Evolutionary conservation across 2,113 vertebrate genomes (phyloP), one percentile per base, ranked within the genome.

Genomic region (Apaloderma vittatum): DNA sequence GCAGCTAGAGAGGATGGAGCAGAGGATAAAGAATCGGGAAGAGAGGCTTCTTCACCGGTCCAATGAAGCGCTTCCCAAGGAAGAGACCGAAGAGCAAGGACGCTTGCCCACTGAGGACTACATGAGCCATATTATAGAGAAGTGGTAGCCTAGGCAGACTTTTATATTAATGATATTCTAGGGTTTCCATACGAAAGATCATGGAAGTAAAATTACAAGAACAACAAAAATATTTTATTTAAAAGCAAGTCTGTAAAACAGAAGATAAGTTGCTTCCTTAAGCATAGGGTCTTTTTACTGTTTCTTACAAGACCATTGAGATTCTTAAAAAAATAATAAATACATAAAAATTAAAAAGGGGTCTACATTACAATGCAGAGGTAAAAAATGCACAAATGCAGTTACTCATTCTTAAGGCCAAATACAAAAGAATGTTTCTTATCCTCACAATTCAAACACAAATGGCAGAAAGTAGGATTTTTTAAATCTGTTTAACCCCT

Each of bases 111-210:
- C 99, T 0, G 99, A 99, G 98, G 99, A 99, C 99, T 99, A 99
- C 98, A 99, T 99, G 99, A 99, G 99, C 99, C 99, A 99, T 99
- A 99, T 99, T 97, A 98, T 99, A 94, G 99, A 99, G 97, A 99
- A 99, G 97, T 99, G 99, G 99, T 99, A 99, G 99, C 98, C 92
- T 90, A 51, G 84, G 78, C 91, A 95, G 95, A 97, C 97, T 98
- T 97, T 98, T 98, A 49, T 98, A 98, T 90, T 91, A 55, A 86
- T 81, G 86, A 23, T 86, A 72, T 84, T 92, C 92, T 82, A 43
- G 93, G 96, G 87, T 95, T 97, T 97, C 95, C 97, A 84, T 58
- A 52, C 16, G 79, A 90, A 74, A 97, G 87, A 63, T 79, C 26
- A 13, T 88, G 73, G 90, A 96, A 95, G 45, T 95, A 94, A 88